A percentile compares a stretch with the other conserved stretches of the same genome.
These are phyloP conservation scores for Theristus sp. DNA, from an alignment of 2,888 invertebrate species.

Conservation along the genomic window DNA sequence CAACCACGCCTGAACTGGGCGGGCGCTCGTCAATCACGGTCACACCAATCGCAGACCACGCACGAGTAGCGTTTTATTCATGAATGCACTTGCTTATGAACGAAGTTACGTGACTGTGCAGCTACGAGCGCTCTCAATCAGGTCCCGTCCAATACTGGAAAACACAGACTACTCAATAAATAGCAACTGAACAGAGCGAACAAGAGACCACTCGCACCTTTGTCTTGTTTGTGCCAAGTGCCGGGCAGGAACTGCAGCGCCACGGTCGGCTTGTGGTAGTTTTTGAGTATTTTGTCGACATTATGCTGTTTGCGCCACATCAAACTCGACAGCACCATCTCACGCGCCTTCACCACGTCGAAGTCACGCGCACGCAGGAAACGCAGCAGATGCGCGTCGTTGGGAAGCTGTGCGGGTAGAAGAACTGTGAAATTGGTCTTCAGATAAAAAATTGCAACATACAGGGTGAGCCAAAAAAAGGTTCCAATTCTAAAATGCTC, in stretches of 20 bases:
- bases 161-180: too few relatives aligned
- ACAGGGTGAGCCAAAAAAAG: too few relatives aligned
- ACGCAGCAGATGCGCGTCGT: slow-evolving; percentile 66
- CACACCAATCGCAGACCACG: too few relatives aligned
- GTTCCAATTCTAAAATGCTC: too few relatives aligned
- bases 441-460: too few relatives aligned
- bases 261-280: slow-evolving; percentile 61
- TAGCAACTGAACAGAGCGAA: background rate
- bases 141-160: too few relatives aligned
- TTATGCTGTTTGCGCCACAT: slow-evolving; percentile 72
- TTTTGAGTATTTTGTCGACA: slow-evolving; percentile 58
- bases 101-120: too few relatives aligned
- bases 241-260: slow-evolving; percentile 75
- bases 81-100: too few relatives aligned
- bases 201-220: background rate
- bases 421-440: too few relatives aligned
- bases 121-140: too few relatives aligned
- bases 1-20: background rate
- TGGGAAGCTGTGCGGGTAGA: slow-evolving; percentile 70
- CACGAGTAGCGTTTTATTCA: too few relatives aligned
- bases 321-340: slow-evolving; percentile 49
- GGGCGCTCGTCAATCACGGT: too few relatives aligned
- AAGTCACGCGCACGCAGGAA: slow-evolving; percentile 79
- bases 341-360: slow-evolving; percentile 68
- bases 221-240: slow-evolving; percentile 71